Percentiles rank a stretch among this genome's conserved stretches.
Conservation (phyloP, 2,888 invertebrate species). For the Phoenoteleia sp. region DNA sequence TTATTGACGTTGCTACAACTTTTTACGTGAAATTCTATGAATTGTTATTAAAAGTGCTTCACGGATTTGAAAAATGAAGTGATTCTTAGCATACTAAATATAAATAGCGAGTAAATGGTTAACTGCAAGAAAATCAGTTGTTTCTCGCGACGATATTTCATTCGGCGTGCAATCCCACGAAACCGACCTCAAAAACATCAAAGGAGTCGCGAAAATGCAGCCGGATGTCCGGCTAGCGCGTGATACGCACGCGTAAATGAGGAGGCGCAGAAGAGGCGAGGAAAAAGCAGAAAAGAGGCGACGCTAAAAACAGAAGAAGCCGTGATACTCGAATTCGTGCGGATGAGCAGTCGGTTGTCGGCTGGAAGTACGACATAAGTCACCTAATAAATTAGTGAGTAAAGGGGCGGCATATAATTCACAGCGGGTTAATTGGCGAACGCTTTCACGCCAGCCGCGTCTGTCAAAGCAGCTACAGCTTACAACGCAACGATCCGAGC, state of each 20-base stretch:
- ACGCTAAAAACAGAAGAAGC: constrained; percentile 67
- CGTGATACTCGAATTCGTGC: constrained; percentile 57
- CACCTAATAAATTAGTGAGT: constrained; percentile 85
- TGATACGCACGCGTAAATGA: constrained; percentile 55
- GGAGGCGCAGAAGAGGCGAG: constrained; percentile 29
- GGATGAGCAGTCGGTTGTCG: constrained; percentile 66
- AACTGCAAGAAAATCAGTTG: constrained; percentile 65
- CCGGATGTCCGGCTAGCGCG: constrained; percentile 82
- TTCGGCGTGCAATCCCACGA: constrained; percentile 83
- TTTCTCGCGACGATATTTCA: constrained; percentile 82
- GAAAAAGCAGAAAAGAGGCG: constrained; percentile 35
- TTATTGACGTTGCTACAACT: no score
- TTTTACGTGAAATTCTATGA: no score
- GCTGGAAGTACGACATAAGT: constrained; percentile 84
- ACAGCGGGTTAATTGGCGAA: constrained; percentile 86
- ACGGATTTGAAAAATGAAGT: no score
- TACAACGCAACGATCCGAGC: constrained; percentile 73
- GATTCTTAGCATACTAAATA: constrained; percentile 36
- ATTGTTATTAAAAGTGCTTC: no score
- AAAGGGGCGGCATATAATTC: constrained; percentile 85
- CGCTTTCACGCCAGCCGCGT: constrained; percentile 85
- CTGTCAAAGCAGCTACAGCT: constrained; percentile 84
- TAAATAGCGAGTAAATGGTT: constrained; percentile 38
- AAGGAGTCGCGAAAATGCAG: constrained; percentile 76
- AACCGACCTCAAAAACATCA: constrained; percentile 82